Evolutionary conservation across 2,888 invertebrate species (phyloP), one percentile per base, ranked within the genome.

Genomic region (Cynaeus angustus): DNA sequence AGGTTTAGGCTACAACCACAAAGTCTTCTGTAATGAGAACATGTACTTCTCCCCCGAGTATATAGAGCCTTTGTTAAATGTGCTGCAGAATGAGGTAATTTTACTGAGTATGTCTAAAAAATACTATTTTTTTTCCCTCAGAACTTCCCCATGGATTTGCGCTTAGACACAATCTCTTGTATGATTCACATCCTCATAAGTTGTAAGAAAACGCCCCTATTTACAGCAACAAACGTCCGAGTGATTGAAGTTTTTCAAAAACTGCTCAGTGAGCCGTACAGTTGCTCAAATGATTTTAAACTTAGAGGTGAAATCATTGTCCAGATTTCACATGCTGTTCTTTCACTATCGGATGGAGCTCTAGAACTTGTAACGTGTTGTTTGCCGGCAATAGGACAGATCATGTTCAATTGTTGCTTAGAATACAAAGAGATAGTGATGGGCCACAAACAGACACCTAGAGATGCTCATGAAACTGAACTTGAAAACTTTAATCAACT

Each of bases 221-320:
- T 68, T 28, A 12, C 56, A 7, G 13, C 45, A 4, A 65, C 68
- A 12, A 64, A 48, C 12, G 45, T 58, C 3, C 37, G 68, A 16
- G 16, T 71, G 43, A 70, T 53, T 37, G 66, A 64, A 59, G 53
- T 68, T 43, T 72, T 72, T 16, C 58, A 66, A 37, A 70, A 72
- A 21, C 62, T 69, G 14, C 70, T 79, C 13, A 72, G 64, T 46
- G 75, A 75, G 48, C 74, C 75, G 1, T 75, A 75, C 41, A 74
- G 73, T 28, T 43, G 14, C n/a, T 52, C 59, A 9, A 77, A 74
- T 45, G 73, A 77, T 62, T 78, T 75, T 66, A 68, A 64, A 33
- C 68, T 78, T n/a, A 75, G 74, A 71, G 55, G 71, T 13, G 76
- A 77, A 74, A 72, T 79, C 26, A 64, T 79, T 13, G 65, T 66